Base-by-base conservation (phyloP, 2,113 vertebrate species). In the Aegotheles bennettii region DNA sequence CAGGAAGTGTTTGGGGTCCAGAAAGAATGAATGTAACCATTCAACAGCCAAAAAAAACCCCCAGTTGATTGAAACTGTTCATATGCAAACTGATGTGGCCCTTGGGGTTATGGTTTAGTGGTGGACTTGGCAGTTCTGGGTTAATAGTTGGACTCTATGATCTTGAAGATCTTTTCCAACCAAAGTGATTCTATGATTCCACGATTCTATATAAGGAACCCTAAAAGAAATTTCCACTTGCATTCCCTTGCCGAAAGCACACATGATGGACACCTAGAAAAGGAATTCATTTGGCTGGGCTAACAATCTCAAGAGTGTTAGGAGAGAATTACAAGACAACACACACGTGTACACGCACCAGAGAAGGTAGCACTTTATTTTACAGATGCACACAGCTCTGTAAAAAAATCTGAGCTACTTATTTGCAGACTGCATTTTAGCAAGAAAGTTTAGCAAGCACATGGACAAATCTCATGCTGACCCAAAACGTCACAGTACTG, bases 331-430 rank as follows among this genome's bases (percentile, higher is more conserved):
- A 73, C 19, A 68, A 89, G 59, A 69, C 35, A 75, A 69, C 26
- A 57, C 1, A 0, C 9, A 68, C 6, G 29, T 0, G 1, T 65
- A 29, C 2, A 0, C 0, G 0, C 40, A 73, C 4, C 40, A 57
- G 21, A 47, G 11, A 80, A 87, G 31, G 33, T 1, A 67, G 13
- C 4, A 23, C 12, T 65, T 54, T 33, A 29, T 33, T 35, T 67
- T 33, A 63, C 33, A 75, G 57, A 71, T 88, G 50, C 42, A 71
- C 14, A 84, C 8, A 61, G 36, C 10, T 74, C 78, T 74, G 20
- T 18, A 48, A 64, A n/a, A 94, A 84, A 24, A 10, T 47, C 51
- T 5, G 4, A 68, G 43, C 12, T 36, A 79, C 25, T 53, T 3
- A 4, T 86, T 5, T 61, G 20, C 18, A 12, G 13, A 51, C 1